phyloP scores from a whole-genome alignment of 2,113 vertebrate genomes.

The Sclerurus mexicanus region DNA sequence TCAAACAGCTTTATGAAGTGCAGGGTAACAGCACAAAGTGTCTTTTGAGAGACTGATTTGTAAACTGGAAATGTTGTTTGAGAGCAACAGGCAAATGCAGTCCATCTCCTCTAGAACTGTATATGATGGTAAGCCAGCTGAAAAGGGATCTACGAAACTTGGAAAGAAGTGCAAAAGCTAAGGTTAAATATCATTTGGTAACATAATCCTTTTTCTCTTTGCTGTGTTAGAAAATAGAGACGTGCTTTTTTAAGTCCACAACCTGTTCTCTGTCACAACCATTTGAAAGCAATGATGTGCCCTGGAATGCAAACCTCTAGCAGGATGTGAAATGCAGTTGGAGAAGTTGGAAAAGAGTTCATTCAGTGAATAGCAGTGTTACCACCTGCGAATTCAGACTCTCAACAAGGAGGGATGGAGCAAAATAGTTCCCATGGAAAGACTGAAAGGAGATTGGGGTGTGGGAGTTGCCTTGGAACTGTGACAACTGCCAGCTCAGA shows the following conservation, averaged over 20 bases:
- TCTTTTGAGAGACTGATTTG: not conserved
- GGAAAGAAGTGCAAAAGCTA: not conserved
- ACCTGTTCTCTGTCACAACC: not conserved
- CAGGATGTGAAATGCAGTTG: not conserved
- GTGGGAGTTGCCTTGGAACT: not conserved
- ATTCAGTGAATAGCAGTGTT: not conserved
- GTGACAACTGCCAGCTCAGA: not conserved
- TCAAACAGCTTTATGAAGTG: not conserved
- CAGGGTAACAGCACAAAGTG: not conserved
- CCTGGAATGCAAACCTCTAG: not conserved
- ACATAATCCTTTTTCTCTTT: not conserved
- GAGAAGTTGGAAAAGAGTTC: not conserved
- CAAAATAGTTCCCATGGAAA: not conserved
- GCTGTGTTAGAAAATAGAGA: not conserved
- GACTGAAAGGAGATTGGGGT: not conserved
- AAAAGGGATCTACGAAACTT: not conserved
- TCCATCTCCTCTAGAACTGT: not conserved
- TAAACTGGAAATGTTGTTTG: not conserved
- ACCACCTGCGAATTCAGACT: not conserved
- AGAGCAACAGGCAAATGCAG: not conserved
- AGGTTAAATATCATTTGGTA: not conserved
- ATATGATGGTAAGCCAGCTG: not conserved
- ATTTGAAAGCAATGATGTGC: not conserved
- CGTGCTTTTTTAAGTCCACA: not conserved
- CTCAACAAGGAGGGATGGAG: not conserved